Base-by-base conservation (phyloP, 1,140 invertebrate genomes). In the Conus ventricosus region DNA sequence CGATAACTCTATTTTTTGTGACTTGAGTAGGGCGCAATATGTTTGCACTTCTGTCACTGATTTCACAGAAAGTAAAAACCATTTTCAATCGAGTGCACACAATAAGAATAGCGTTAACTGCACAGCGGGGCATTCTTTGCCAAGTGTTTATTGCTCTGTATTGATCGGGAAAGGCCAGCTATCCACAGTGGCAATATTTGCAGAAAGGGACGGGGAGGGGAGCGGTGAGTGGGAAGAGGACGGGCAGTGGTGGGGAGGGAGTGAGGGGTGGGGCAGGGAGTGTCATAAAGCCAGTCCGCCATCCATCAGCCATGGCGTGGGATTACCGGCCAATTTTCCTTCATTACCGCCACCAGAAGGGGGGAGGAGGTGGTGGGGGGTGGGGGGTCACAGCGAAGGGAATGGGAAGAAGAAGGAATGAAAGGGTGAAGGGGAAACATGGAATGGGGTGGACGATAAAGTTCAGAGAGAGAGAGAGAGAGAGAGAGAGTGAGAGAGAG, bases 301-400 rank as follows among this genome's bases (percentile, higher is more conserved):
- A 82, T 82, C 39, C 54, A 54, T 55, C 80, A 82, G 80, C 23
- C 39, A 7, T 82, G 54, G 39, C 80, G 10, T 55, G 80, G 80
- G 67, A 82, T 54, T 82, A 54, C 80, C 54, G 80, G 80, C 67
- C 67, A 71, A 71, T 71, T 71, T 71, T 71, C 67, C 67, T 71
- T 71, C 67, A 71, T 71, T 71, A 71, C 67, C 11, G 67, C 67
- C 11, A 11, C 39, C 67, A n/a, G 67, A 71, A n/a, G 67, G 67
- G 67, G 67, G 67, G 17, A 17, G 67, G 67, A 5, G 7, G 23
- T 20, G 67, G 23, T 6, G 67, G 23, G 67, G 67, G 0, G 67
- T n/a, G 67, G 20, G 67, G 67, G 67, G 67, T 11, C 17, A 39
- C 0, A 20, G 67, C 6, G 20, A n/a, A 20, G 67, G 57, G 57